A percentile compares a stretch with the other conserved stretches of the same genome.
Conservation (phyloP, 2,888 invertebrate genomes). For the Orthonevra nobilis region DNA sequence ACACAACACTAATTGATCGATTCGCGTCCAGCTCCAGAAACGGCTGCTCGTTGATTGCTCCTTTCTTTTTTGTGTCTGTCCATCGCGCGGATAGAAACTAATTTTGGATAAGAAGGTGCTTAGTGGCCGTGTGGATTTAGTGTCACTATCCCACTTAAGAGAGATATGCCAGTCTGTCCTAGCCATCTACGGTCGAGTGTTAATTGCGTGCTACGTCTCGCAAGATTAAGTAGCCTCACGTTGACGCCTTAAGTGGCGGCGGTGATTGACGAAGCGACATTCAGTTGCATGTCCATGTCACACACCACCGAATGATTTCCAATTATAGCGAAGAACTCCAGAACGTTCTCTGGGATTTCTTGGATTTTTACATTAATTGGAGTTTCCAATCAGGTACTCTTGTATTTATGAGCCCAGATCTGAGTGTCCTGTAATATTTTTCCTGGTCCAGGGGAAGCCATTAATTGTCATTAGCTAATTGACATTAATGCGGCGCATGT, state of each 20-base stretch:
- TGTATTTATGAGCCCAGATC: constrained; percentile 39
- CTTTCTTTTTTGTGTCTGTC: constrained; percentile 2
- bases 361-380: constrained; percentile 47
- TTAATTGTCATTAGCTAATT: constrained; percentile 70
- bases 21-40: constrained; percentile 22
- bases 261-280: constrained; percentile 49
- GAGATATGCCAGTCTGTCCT: not conserved
- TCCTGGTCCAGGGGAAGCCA: constrained; percentile 28
- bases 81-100: constrained; percentile 2
- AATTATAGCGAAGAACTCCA: constrained; percentile 52
- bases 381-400: constrained; percentile 29
- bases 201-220: constrained; percentile 37
- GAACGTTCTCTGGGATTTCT: constrained; percentile 39
- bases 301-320: constrained; percentile 41
- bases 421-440: constrained; percentile 25
- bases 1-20: constrained; percentile 53
- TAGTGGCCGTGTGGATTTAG: not conserved
- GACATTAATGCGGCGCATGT: constrained; percentile 66
- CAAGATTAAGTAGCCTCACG: constrained; percentile 31
- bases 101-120: constrained; percentile 7
- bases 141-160: constrained; percentile 19
- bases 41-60: not conserved
- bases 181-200: constrained; percentile 16
- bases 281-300: constrained; percentile 42
- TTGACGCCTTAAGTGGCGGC: constrained; percentile 44